Evolutionary conservation across 1,140 invertebrate genomes (phyloP), one percentile per base, ranked within the genome.

Genomic region (Drosophila quadrilineata): DNA sequence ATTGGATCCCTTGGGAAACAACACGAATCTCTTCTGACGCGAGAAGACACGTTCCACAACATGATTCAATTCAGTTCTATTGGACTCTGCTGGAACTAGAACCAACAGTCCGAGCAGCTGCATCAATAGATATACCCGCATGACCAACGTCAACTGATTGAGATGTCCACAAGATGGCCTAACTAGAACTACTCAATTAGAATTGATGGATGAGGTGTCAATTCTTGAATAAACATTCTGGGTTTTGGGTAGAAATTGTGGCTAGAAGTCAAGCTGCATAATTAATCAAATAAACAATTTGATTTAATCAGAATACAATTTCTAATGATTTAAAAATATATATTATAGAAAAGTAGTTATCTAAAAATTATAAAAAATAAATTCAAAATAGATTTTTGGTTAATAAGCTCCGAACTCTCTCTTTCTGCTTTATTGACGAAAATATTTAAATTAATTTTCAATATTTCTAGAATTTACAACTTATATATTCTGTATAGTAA

Each of bases 41-140:
- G 79, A 85, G 40, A 89, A 87, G 10, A 89, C 68, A 3, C 87
- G 70, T 2, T 89, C 79, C 16, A 88, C 41, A 0, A 62, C 69
- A 56, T 75, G 65, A 29, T 67, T 71, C 0, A 88, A 21, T 14
- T 71, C 33, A 0, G 73, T 62, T 3, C 10, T 54, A 22, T 77
- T 84, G 0, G 26, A 8, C 3, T 71, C 22, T 2, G 31, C 57
- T 6, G 29, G 24, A n/a, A 22, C 36, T 2, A 65, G 0, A 16
- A 28, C 21, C 4, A 75, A 4, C 8, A 22, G 12, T 2, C 29
- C 38, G n/a, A 60, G 35, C 12, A 66, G 40, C 6, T 66, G 16
- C 12, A 73, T 43, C 52, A 72, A 70, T 33, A 73, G 31, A 40
- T 12, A 21, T 1, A 52, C 26, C 12, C 36, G 73, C 77, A 84